These are phyloP conservation scores for Peromyscus aztecus DNA, from an alignment of 2,797 vertebrate species.

Conservation along the genomic window DNA sequence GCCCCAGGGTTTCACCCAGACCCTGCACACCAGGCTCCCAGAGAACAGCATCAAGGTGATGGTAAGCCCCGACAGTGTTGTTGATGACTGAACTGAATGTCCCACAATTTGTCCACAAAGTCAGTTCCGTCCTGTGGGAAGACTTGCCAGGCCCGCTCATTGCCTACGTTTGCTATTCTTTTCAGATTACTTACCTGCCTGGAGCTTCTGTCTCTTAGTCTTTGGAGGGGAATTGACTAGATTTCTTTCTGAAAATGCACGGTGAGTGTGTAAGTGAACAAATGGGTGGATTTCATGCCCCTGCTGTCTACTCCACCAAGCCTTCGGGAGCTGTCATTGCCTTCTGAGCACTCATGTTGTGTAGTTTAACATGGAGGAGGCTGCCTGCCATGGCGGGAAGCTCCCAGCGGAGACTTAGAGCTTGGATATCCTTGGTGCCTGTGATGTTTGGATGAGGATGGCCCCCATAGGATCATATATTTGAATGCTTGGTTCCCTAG, in stretches of 20 bases:
- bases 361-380: background rate
- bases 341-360: background rate
- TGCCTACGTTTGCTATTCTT: background rate
- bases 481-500: background rate
- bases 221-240: background rate
- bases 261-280: background rate
- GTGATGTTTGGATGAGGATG: background rate
- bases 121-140: background rate
- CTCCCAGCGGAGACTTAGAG: background rate
- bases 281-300: background rate
- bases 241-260: background rate
- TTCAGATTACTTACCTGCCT: background rate
- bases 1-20: fast-evolving
- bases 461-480: background rate
- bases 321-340: fast-evolving
- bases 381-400: background rate
- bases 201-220: background rate
- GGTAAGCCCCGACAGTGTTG: background rate
- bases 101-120: background rate
- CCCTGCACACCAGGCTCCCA: background rate
- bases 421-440: background rate
- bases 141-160: background rate
- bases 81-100: background rate
- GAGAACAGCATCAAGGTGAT: fast-evolving
- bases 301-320: background rate